Percentiles rank a stretch among this genome's conserved stretches.
These are phyloP conservation scores for Entosphenus tridentatus DNA, from an alignment of 2,113 vertebrate species.

Conservation along the genomic window DNA sequence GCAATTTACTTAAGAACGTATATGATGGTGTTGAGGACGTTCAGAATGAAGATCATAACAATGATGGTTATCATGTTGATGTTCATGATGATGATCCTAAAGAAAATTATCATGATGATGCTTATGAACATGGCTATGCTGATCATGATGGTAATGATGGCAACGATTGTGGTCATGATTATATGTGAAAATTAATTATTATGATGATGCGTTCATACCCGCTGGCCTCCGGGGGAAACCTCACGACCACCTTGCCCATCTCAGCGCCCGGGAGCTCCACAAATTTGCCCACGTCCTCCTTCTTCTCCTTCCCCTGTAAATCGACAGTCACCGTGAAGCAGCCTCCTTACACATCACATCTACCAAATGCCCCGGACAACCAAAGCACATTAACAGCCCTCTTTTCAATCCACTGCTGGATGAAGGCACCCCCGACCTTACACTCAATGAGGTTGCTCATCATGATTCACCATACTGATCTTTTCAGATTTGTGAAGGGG, in stretches of 20 bases:
- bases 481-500: not conserved
- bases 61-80: no score
- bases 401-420: not conserved
- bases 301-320: slow-evolving; percentile 51
- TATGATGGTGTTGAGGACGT: no score
- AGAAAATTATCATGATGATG: no score
- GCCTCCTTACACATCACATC: no score
- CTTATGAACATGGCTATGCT: no score
- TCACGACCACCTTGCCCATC: slow-evolving; percentile 82
- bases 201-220: slow-evolving; percentile 32
- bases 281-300: slow-evolving; percentile 74
- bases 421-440: not conserved
- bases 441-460: not conserved
- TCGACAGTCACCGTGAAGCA: not conserved
- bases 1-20: no score
- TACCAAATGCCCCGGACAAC: not conserved
- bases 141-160: no score
- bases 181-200: no score
- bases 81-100: no score
- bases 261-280: slow-evolving; percentile 83
- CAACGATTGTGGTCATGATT: no score
- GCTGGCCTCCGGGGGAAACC: slow-evolving; percentile 91
- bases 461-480: not conserved
- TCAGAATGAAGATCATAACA: no score
- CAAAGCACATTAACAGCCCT: not conserved